Conservation (phyloP, 2,797 vertebrate genomes). For the Heterohyrax brucei region DNA sequence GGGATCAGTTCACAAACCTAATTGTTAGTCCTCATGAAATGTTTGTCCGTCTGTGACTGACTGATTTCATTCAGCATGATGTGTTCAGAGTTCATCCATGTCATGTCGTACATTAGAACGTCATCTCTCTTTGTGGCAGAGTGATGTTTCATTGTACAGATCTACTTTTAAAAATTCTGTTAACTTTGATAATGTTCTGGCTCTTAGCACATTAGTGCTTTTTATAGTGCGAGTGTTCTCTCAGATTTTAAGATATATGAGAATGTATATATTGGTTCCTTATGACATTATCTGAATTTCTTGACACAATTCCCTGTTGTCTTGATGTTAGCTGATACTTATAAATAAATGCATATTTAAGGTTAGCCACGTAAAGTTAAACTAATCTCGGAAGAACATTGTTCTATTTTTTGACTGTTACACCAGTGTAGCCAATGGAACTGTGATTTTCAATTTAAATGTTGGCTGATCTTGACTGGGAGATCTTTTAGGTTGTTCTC, state of each 20-base stretch:
- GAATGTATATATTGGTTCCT: neutral
- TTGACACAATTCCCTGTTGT: neutral
- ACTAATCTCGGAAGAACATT: neutral
- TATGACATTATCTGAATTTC: conserved; percentile 23
- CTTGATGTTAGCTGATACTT: conserved; percentile 36
- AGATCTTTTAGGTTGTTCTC: neutral
- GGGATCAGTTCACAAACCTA: no score
- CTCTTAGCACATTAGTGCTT: neutral
- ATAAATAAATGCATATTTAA: neutral
- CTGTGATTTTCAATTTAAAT: conserved; percentile 19
- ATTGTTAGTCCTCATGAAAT: no score
- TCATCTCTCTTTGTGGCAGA: no score
- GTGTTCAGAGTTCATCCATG: no score
- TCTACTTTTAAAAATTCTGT: neutral
- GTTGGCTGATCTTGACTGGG: neutral
- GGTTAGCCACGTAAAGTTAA: neutral
- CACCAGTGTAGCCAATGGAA: neutral
- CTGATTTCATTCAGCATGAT: no score
- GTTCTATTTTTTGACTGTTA: neutral
- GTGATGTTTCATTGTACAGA: no score
- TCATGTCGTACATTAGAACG: no score
- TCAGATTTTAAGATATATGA: neutral
- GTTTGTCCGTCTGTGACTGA: no score
- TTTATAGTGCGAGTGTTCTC: neutral
- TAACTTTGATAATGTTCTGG: neutral